A percentile compares a stretch with the other conserved stretches of the same genome.
Evolutionary conservation across 2,113 vertebrate species (phyloP).

Genomic region (Syrmaticus mikado): DNA sequence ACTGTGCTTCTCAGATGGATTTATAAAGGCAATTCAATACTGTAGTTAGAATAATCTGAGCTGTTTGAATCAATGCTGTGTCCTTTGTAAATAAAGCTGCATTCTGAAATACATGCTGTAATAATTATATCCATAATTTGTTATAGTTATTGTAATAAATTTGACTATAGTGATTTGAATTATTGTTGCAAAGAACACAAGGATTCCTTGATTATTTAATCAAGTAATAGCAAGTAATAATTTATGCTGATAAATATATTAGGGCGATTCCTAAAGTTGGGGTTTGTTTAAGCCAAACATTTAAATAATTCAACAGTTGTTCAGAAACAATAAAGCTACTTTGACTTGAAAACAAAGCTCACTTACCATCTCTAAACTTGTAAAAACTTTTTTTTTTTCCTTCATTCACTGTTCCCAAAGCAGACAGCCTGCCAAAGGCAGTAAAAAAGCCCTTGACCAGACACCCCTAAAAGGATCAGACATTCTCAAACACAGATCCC

Average conservation of each 20-base stretch:
- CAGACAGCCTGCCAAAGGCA: not conserved
- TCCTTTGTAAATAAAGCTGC: slow-evolving; percentile 52
- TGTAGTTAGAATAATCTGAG: slow-evolving; percentile 41
- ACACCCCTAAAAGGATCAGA: not conserved
- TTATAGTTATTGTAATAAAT: slow-evolving; percentile 41
- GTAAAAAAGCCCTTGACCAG: not conserved
- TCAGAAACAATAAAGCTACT: not conserved
- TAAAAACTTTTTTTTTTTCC: not conserved
- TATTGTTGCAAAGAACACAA: not conserved
- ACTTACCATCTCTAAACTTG: not conserved
- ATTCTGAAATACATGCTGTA: not conserved
- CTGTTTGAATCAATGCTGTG: slow-evolving; percentile 42
- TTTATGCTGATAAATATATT: not conserved
- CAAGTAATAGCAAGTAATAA: slow-evolving; percentile 12
- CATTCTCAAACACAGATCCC: not conserved
- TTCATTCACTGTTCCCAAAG: not conserved
- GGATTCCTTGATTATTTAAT: not conserved
- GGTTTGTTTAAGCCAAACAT: not conserved
- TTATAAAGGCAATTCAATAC: slow-evolving; percentile 4
- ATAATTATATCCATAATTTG: slow-evolving; percentile 46
- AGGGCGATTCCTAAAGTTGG: not conserved
- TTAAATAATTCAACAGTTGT: not conserved
- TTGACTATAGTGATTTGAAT: slow-evolving; percentile 29
- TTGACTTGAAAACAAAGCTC: not conserved
- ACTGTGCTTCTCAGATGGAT: slow-evolving; percentile 30